Base-by-base conservation (phyloP, 2,113 vertebrate genomes). In the Trematomus loennbergii region DNA sequence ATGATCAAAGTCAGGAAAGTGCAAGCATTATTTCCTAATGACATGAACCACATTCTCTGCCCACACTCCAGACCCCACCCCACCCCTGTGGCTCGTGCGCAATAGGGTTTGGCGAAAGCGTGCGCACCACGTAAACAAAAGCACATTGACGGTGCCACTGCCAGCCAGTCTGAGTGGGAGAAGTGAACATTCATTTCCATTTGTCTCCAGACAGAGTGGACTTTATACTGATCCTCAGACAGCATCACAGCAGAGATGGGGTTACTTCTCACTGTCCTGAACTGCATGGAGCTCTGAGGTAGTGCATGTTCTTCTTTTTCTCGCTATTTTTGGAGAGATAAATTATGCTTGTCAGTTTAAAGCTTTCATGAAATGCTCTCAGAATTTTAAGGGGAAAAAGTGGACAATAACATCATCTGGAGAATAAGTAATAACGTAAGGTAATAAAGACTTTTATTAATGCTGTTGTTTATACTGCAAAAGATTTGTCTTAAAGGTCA, bases 91-190 rank as follows among this genome's bases (percentile, higher is more conserved):
- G 54, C 54, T 43, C 43, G 69, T 81, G 91, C 92, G 91, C 93
- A 89, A 93, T 74, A 49, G 78, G 63, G 71, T 63, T 85, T 88
- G 84, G 89, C 91, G 91, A 85, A 89, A 66, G 72, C 75, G 78
- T 49, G 75, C 79, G 66, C 59, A 46, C n/a, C 78, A 64, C 88
- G 84, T 93, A 94, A 94, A 95, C 94, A 94, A 94, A 95, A 93
- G 92, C 94, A 94, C 94, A 91, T 94, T 94, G 91, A 89, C 54
- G 46, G 75, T 79, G 85, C 43, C 65, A 59, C 40, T 59, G 84
- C 29, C 66, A 65, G 81, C 40, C 87, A 94, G 88, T 87, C 78
- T 73, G 60, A 72, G 84, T 53, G 82, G 49, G 58, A 71, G 73
- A 61, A 74, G 84, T 45, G 80, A 60, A 36, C 87, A 71, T 79